These are phyloP conservation scores for Pangasius sanitwongsei DNA, from an alignment of 2,797 vertebrate genomes.

Conservation along the genomic window DNA sequence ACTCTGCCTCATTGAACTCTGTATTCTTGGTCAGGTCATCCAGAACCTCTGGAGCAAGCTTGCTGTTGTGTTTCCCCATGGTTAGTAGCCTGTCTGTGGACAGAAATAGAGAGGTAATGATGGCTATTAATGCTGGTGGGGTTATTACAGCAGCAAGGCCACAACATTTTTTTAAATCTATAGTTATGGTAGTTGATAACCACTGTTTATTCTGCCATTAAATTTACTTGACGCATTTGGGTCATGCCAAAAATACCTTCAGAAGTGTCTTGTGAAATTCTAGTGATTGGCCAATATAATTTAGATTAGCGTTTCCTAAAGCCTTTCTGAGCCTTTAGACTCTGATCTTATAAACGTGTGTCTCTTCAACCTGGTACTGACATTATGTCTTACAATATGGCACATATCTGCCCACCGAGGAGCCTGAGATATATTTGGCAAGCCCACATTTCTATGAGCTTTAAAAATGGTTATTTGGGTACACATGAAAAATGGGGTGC, in stretches of 20 bases:
- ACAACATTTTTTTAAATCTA: background rate
- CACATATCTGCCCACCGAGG: constrained; percentile 39
- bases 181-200: background rate
- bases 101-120: background rate
- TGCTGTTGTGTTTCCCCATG: constrained; percentile 99
- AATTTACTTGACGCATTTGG: background rate
- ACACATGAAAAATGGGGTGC: constrained; percentile 51
- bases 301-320: background rate
- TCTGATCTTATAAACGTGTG: background rate
- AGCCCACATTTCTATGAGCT: constrained; percentile 37
- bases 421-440: constrained; percentile 51
- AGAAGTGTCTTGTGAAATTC: background rate
- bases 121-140: background rate
- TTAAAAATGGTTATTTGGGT: constrained; percentile 57
- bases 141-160: background rate
- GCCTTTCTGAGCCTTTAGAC: background rate
- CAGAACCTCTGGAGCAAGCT: constrained; percentile 94
- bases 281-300: background rate
- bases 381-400: constrained; percentile 27
- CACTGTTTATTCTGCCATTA: background rate
- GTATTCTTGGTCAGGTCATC: constrained; percentile 95
- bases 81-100: constrained; percentile 62
- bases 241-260: background rate
- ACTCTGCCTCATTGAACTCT: constrained; percentile 94
- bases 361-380: constrained; percentile 20